Base-by-base conservation (phyloP, 2,888 invertebrate genomes). In the Crocallis elinguaria region DNA sequence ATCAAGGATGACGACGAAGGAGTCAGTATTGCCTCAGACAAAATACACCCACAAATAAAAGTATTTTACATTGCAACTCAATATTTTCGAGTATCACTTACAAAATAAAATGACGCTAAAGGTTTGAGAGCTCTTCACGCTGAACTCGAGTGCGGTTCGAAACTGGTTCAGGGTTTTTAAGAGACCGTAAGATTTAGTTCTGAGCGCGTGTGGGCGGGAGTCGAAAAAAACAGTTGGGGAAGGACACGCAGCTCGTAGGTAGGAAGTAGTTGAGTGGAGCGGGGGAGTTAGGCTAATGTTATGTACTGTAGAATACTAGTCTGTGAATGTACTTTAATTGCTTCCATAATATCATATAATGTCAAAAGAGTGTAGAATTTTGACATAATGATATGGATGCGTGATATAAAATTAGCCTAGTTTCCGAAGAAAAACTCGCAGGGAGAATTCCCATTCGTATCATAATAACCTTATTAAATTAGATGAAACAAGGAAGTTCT, bases 51-150 rank as follows among this genome's bases (percentile, higher is more conserved):
- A 25, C 2, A 25, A 8, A 25, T 7, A 3, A 11, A 42, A 13
- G 12, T 23, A 43, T 19, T 27, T 27, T 12, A 27, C 39, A 9
- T 36, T 14, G 49, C 41, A 42, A 42, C 42, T 29, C 23, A 41
- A 49, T 29, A 42, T 49, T 50, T 50, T 44, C 11, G 36, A 25
- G 50, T 44, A 44, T 50, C 44, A 27, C 39, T 51, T 44, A 45
- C 51, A 51, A 51, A 44, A 39, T 37, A 43, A 42, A 29, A 37
- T 21, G 21, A 19, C 25, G 21, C 19, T 16, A 27, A 45, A 39
- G 35, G 33, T 23, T n/a, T 12, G 25, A 36, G 51, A 23, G 38
- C 13, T 21, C 51, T 51, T 41, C 39, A 39, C 38, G 23, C 9
- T 9, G 11, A 4, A n/a, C 23, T 50, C 37, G 35, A 49, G 43